Percentiles rank a stretch among this genome's conserved stretches.
Evolutionary conservation across 2,797 vertebrate genomes (phyloP).

Genomic region (Leucoraja ocellata): DNA sequence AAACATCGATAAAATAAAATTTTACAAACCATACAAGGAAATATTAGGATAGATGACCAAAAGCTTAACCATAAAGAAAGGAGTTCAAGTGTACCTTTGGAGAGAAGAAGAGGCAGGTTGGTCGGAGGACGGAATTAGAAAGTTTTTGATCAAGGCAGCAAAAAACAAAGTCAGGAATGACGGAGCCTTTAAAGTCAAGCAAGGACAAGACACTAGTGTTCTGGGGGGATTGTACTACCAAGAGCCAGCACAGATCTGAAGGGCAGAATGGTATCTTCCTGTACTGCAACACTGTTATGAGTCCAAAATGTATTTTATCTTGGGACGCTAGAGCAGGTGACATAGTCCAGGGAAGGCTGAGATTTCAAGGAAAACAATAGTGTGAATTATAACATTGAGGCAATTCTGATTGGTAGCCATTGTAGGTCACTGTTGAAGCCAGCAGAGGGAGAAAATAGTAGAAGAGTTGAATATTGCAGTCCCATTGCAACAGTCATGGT

Average conservation of each 20-base stretch:
- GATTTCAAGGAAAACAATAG: not conserved
- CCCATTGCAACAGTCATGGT: not conserved
- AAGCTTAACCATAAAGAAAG: no score
- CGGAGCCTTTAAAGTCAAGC: no score
- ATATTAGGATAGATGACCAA: not conserved
- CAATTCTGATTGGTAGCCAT: not conserved
- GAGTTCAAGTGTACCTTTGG: no score
- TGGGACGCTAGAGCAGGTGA: not conserved
- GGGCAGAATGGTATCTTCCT: no score
- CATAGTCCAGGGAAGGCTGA: not conserved
- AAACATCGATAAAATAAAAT: not conserved
- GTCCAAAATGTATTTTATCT: not conserved
- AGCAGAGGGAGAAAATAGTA: not conserved
- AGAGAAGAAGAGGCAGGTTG: no score
- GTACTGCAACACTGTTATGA: not conserved
- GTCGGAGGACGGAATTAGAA: no score
- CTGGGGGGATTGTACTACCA: no score
- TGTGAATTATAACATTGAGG: not conserved
- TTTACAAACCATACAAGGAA: not conserved
- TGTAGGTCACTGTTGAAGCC: not conserved
- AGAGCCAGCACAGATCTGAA: no score
- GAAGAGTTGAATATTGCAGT: not conserved
- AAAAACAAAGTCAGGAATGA: no score
- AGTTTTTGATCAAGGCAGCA: no score
- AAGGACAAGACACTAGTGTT: no score